A percentile compares a stretch with the other conserved stretches of the same genome.
These are phyloP conservation scores for Argynnis bischoffii DNA, from an alignment of 2,888 invertebrate species.

Conservation along the genomic window DNA sequence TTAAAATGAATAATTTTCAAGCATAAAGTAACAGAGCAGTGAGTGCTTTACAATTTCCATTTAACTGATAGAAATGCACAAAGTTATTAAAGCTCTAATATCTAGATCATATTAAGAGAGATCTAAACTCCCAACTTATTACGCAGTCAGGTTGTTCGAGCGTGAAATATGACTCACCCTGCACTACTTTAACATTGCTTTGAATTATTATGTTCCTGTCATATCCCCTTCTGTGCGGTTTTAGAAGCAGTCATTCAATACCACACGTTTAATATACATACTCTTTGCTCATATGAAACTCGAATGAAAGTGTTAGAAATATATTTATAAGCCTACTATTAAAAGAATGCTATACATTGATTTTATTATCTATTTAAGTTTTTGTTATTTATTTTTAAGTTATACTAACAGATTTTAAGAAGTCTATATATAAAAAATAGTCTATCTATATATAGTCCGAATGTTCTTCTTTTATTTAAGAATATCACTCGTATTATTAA, in stretches of 20 bases:
- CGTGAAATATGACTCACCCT: constrained; percentile 21
- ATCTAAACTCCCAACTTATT: constrained; percentile 18
- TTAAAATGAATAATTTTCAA: constrained; percentile 4
- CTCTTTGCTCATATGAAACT: too few relatives aligned
- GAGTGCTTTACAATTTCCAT: not conserved
- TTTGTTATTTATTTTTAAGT: too few relatives aligned
- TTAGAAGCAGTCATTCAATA: not conserved
- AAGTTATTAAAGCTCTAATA: constrained; percentile 22
- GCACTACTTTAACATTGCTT: constrained; percentile 9
- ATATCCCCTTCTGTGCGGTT: constrained; percentile 6
- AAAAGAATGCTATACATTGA: too few relatives aligned
- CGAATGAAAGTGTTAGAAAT: too few relatives aligned
- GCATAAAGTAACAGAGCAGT: not conserved
- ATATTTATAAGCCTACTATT: too few relatives aligned
- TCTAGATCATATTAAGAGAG: constrained; percentile 17
- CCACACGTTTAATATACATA: too few relatives aligned
- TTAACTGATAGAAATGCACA: constrained; percentile 9
- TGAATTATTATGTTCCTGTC: constrained; percentile 20
- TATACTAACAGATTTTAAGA: too few relatives aligned
- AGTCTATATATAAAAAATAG: too few relatives aligned
- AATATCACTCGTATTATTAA: too few relatives aligned
- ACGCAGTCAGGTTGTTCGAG: constrained; percentile 18
- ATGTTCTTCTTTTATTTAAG: too few relatives aligned
- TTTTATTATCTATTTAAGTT: too few relatives aligned
- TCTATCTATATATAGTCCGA: too few relatives aligned